phyloP scores from a whole-genome alignment of 2,113 vertebrate species.

The Himantopus leucocephalus region DNA sequence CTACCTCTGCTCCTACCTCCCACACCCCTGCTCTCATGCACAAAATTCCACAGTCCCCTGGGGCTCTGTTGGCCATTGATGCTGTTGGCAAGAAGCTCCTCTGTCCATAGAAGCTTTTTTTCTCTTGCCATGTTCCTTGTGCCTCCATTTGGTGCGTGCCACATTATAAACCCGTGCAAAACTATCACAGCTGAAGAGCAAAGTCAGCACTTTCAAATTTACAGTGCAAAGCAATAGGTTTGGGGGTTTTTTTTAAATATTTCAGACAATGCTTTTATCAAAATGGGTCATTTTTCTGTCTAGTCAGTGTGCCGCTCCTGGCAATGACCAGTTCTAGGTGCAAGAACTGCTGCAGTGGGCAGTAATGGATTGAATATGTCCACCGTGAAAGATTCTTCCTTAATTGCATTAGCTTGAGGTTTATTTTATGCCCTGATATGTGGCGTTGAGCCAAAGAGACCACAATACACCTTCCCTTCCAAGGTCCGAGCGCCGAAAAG shows the following conservation, averaged over 20 bases:
- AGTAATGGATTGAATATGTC: conserved; percentile 45
- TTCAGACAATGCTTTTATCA: background rate
- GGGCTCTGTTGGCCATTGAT: background rate
- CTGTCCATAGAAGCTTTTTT: background rate
- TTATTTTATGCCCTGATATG: conserved; percentile 26
- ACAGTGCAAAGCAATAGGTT: background rate
- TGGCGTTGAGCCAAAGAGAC: background rate
- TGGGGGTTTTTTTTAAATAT: background rate
- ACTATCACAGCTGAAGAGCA: background rate
- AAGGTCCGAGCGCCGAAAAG: background rate
- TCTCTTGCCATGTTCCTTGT: background rate
- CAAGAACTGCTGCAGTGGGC: conserved; percentile 29
- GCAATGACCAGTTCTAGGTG: background rate
- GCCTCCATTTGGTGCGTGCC: background rate
- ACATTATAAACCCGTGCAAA: background rate
- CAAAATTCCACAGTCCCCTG: background rate
- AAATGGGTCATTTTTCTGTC: background rate
- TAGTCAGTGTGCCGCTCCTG: background rate
- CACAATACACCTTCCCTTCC: conserved; percentile 50
- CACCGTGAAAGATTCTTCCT: conserved; percentile 30
- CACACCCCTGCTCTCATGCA: background rate
- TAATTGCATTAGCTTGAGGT: conserved; percentile 38
- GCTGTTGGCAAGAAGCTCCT: background rate
- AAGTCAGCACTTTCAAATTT: background rate
- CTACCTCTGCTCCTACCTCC: background rate